These are phyloP conservation scores for Cacatua alba DNA, from an alignment of 2,113 vertebrate species.

Conservation along the genomic window DNA sequence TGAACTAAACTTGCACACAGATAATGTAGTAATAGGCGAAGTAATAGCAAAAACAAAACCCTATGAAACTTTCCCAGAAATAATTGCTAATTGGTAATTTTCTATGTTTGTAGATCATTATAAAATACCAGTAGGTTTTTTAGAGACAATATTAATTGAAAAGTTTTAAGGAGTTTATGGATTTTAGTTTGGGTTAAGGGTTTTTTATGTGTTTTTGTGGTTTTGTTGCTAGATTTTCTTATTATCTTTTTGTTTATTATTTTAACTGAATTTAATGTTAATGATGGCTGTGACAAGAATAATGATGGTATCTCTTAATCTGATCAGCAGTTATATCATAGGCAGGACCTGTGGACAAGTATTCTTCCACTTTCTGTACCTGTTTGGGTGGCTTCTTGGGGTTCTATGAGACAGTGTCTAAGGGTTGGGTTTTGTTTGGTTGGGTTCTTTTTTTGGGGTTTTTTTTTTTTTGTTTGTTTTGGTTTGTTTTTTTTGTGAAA, in stretches of 20 bases:
- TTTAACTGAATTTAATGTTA: neutral
- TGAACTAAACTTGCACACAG: neutral
- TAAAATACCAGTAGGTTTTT: neutral
- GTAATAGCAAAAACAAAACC: neutral
- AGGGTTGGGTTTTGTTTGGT: neutral
- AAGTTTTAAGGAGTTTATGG: neutral
- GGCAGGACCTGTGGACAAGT: neutral
- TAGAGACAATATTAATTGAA: neutral
- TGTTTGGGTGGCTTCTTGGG: neutral
- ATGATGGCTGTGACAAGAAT: neutral
- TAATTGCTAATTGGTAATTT: neutral
- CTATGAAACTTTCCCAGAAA: conserved; percentile 7
- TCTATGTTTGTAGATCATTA: neutral
- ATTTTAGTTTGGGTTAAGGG: neutral
- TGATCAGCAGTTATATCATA: neutral
- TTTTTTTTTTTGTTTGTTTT: no score
- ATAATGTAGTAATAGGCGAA: neutral
- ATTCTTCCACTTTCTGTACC: neutral
- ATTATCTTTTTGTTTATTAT: neutral
- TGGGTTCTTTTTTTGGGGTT: no score
- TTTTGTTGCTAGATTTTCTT: neutral
- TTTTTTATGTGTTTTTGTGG: neutral
- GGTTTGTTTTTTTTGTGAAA: neutral
- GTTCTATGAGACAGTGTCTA: neutral
- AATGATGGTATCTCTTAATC: neutral